Evolutionary conservation across 1,140 invertebrate species (phyloP).

Genomic region (Telenomus remus): DNA sequence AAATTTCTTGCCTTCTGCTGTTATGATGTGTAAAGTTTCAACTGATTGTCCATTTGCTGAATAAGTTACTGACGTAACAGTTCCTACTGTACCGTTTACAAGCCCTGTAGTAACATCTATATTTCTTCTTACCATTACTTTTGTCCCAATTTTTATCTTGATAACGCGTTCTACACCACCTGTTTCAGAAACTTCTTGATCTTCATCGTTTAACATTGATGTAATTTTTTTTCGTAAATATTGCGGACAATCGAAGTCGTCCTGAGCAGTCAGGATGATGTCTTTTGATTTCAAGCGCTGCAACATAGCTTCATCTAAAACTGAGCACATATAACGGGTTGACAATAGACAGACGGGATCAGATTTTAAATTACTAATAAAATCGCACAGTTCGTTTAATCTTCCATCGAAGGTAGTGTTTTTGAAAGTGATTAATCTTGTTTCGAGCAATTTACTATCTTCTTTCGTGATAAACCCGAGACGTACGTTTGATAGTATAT

Average conservation of each 20-base stretch:
- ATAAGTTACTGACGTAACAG: not conserved
- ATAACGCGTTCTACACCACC: conserved; percentile 13
- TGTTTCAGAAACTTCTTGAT: conserved; percentile 1
- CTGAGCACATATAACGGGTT: no score
- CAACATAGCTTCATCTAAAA: no score
- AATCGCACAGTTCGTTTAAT: conserved; percentile 48
- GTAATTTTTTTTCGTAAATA: conserved; percentile 11
- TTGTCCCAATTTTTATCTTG: conserved; percentile 10
- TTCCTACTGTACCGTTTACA: conserved; percentile 17
- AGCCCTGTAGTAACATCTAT: conserved; percentile 11
- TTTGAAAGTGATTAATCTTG: conserved; percentile 34
- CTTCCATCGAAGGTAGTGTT: conserved; percentile 10
- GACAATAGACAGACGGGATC: conserved; percentile 36
- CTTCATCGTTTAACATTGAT: not conserved
- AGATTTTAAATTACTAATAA: conserved; percentile 30
- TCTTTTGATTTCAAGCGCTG: not conserved
- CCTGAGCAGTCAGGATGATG: not conserved
- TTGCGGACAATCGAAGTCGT: conserved; percentile 6
- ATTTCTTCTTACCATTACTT: conserved; percentile 24
- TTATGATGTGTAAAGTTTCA: not conserved
- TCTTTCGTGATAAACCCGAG: conserved; percentile 39
- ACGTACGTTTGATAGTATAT: conserved; percentile 16
- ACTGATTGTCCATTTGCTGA: not conserved
- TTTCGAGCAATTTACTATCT: conserved; percentile 35
- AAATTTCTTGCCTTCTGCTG: conserved; percentile 11